Evolutionary conservation across 2,113 vertebrate genomes (phyloP).

Genomic region (Saguinus imperator): DNA sequence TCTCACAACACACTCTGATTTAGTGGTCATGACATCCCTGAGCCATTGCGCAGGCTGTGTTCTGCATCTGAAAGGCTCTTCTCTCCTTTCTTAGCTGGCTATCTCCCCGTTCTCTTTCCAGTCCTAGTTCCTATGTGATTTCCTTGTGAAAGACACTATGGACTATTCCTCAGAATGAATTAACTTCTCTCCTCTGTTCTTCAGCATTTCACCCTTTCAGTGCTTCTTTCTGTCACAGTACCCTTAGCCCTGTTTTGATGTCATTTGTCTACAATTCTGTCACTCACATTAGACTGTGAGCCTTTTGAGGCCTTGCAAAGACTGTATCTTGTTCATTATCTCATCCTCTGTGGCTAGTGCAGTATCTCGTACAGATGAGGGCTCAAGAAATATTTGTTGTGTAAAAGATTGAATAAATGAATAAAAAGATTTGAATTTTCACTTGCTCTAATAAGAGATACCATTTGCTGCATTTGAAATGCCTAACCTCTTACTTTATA

Average conservation of each 20-base stretch:
- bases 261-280: background rate
- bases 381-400: background rate
- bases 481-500: constrained; percentile 4
- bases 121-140: background rate
- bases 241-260: background rate
- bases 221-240: background rate
- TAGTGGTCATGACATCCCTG: background rate
- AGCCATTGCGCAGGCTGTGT: accelerated
- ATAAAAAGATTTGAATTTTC: background rate
- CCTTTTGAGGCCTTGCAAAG: background rate
- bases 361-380: background rate
- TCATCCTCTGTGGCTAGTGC: background rate
- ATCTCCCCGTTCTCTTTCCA: background rate
- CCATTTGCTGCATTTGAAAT: background rate
- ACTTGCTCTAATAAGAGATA: background rate
- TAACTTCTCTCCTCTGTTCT: background rate
- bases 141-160: background rate
- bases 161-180: background rate
- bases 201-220: accelerated
- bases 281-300: background rate
- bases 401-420: background rate
- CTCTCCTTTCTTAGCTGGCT: background rate
- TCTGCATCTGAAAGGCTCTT: background rate
- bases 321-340: background rate
- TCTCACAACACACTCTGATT: background rate